phyloP scores from a whole-genome alignment of 2,888 invertebrate genomes.

The Meiosimyza platycephala region DNA sequence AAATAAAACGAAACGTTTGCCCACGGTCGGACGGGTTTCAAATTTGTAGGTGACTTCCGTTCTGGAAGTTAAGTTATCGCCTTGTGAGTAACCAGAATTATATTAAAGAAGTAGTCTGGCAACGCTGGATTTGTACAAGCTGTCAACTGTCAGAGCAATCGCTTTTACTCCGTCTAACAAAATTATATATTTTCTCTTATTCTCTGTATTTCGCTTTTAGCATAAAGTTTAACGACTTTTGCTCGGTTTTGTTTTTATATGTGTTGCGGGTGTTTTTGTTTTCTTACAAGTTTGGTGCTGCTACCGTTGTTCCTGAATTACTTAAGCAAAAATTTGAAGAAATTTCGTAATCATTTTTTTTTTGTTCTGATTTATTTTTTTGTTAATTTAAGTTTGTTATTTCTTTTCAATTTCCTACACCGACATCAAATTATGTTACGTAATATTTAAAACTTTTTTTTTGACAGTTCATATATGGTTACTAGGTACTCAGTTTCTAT shows the following conservation, averaged over 20 bases:
- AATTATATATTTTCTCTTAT: background rate
- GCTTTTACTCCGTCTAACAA: constrained; percentile 28
- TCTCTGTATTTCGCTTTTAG: constrained; percentile 52
- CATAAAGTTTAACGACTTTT: constrained; percentile 61
- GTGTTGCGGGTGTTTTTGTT: constrained; percentile 28
- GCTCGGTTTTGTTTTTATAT: constrained; percentile 37
- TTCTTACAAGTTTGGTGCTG: constrained; percentile 3
- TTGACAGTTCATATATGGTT: constrained; percentile 21
- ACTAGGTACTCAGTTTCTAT: constrained; percentile 10
- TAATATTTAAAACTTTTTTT: background rate
- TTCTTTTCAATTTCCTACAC: background rate
- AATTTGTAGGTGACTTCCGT: too few relatives aligned
- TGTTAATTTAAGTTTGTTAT: background rate
- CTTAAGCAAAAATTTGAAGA: constrained; percentile 15
- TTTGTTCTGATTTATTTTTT: background rate
- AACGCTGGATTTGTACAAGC: constrained; percentile 21
- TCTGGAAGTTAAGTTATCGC: too few relatives aligned
- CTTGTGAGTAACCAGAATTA: too few relatives aligned
- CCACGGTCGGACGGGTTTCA: too few relatives aligned
- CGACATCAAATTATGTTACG: background rate
- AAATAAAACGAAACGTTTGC: too few relatives aligned
- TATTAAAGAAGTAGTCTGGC: constrained; percentile 21
- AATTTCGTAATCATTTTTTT: constrained; percentile 22
- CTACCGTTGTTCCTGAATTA: constrained; percentile 19
- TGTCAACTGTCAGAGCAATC: constrained; percentile 28